Evolutionary conservation across 2,797 vertebrate genomes (phyloP), one percentile per base, ranked within the genome.

Genomic region (Emys orbicularis): DNA sequence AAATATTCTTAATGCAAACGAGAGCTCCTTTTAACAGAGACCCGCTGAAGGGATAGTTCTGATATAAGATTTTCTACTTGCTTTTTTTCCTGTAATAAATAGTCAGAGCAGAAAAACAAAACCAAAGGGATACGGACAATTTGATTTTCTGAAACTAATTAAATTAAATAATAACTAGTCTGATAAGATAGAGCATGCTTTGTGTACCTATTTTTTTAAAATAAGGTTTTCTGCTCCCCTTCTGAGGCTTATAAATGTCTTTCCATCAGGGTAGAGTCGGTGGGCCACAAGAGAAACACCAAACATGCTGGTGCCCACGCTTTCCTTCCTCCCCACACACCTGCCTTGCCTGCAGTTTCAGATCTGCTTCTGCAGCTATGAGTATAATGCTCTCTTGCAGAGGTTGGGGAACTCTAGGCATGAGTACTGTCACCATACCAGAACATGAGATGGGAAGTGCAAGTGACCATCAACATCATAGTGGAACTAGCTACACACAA

Each of bases 251-350:
- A 76, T 41, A 76, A 47, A 44, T 27, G 41, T 44, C 25, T 47
- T 47, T 44, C 41, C 13, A 47, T 44, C 41, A 76, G 0, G 15
- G 81, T 79, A 84, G 83, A 92, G 91, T 93, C 89, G 59, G 81
- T 92, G 76, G 59, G 87, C 1, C 19, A 4, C 41, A 44, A 44
- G 13, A 12, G 41, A 76, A 89, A 84, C 79, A 79, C 44, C 15
- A 94, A 83, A 95, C 86, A 95, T 79, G 90, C 90, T 87, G 29
- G 92, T 68, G 84, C 96, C 91, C 95, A 96, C 90, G 68, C 68
- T 74, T 84, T 47, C 23, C 47, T 34, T 7, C 61, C 90, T 93
- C 81, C 87, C 90, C 83, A 74, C 90, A 95, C 96, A 97, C 96
- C 96, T 92, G 87, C 68, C 90, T 83, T 94, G 79, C 76, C 68